Evolutionary conservation across 2,888 invertebrate species (phyloP).

Genomic region (Agonopterix subpropinquella): DNA sequence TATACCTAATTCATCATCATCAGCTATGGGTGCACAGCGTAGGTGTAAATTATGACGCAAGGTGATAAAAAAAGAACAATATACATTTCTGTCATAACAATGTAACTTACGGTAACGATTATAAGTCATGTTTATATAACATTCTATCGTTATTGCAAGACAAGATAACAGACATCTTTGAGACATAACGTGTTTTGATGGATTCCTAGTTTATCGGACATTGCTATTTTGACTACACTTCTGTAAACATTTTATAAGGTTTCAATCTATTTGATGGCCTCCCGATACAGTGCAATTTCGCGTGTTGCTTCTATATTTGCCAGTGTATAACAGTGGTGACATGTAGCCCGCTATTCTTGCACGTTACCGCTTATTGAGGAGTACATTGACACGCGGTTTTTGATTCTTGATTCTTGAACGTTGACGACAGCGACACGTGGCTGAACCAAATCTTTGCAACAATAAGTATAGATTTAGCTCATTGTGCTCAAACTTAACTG

Average conservation of each 20-base stretch:
- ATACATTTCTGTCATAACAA: constrained; percentile 14
- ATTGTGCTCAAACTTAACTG: background rate
- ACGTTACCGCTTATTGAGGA: constrained; percentile 13
- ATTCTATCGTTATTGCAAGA: constrained; percentile 2
- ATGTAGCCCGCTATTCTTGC: background rate
- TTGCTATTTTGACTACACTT: no score
- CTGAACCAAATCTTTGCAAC: background rate
- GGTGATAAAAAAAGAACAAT: constrained; percentile 19
- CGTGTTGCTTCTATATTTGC: background rate
- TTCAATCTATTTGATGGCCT: no score
- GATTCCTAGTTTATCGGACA: no score
- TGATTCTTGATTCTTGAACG: constrained; percentile 18
- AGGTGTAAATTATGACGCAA: constrained; percentile 28
- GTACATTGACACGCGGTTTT: constrained; percentile 42
- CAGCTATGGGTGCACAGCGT: constrained; percentile 9
- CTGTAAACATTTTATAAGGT: no score
- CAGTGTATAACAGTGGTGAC: background rate
- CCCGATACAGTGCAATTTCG: no score
- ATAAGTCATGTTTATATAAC: constrained; percentile 6
- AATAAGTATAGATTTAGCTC: background rate
- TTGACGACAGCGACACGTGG: background rate
- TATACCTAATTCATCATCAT: constrained; percentile 12
- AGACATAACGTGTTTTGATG: constrained; percentile 12
- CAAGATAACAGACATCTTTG: constrained; percentile 8
- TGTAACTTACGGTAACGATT: constrained; percentile 15